These are phyloP conservation scores for Paracanthobrama guichenoti DNA, from an alignment of 2,113 vertebrate species.

Conservation along the genomic window DNA sequence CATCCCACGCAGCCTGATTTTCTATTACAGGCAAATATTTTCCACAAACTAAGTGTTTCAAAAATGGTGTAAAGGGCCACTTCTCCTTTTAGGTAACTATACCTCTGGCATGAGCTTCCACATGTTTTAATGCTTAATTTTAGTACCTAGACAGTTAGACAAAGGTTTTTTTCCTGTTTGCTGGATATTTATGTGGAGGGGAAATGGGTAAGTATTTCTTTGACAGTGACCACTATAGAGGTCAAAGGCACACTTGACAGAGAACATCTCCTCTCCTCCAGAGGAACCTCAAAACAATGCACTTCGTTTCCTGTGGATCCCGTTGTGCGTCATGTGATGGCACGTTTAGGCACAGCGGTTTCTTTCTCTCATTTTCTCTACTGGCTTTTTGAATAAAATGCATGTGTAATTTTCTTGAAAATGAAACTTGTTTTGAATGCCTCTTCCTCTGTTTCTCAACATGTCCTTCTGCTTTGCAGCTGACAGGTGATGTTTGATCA, in stretches of 20 bases:
- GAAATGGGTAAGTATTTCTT: conserved; percentile 56
- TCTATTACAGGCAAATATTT: conserved; percentile 34
- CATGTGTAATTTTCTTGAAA: conserved; percentile 26
- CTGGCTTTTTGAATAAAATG: conserved; percentile 2
- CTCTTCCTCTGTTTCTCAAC: not conserved
- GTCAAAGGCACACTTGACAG: conserved; percentile 58
- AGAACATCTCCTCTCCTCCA: conserved; percentile 54
- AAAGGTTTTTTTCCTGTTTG: conserved; percentile 60
- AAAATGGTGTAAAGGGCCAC: conserved; percentile 23
- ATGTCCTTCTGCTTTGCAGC: conserved; percentile 17
- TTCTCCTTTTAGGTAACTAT: not conserved
- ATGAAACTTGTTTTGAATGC: conserved; percentile 17
- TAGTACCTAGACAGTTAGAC: conserved; percentile 55
- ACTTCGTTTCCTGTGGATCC: conserved; percentile 72
- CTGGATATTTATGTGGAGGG: conserved; percentile 61
- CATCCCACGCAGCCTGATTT: not conserved
- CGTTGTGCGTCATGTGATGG: conserved; percentile 70
- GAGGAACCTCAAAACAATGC: conserved; percentile 64
- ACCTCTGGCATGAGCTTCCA: not conserved
- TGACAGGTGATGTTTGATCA: conserved; percentile 6
- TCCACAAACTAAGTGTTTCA: conserved; percentile 6
- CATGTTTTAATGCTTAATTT: conserved; percentile 59
- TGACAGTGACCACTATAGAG: conserved; percentile 51
- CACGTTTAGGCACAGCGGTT: conserved; percentile 34
- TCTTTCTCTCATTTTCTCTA: conserved; percentile 46